These are phyloP conservation scores for Lophius piscatorius DNA, from an alignment of 2,113 vertebrate genomes.

Conservation along the genomic window DNA sequence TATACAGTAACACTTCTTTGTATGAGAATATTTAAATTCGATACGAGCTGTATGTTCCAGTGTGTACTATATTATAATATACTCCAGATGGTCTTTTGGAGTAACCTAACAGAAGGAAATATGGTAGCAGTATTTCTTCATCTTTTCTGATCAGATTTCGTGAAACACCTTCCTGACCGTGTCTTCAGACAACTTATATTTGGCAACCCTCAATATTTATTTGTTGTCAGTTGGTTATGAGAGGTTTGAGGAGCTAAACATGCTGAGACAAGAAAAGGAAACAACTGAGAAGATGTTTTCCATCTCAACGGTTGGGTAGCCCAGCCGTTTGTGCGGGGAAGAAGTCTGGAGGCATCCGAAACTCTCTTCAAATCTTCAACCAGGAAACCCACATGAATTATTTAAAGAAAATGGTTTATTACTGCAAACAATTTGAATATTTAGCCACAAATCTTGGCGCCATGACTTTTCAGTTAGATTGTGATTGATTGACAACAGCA, in stretches of 20 bases:
- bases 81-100: conserved; percentile 47
- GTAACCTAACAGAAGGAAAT: conserved; percentile 11
- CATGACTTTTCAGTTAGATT: no score
- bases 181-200: conserved; percentile 1
- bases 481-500: no score
- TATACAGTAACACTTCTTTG: conserved; percentile 6
- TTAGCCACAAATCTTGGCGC: no score
- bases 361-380: not conserved
- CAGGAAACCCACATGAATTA: no score
- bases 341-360: not conserved
- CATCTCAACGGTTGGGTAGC: conserved; percentile 11
- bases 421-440: no score
- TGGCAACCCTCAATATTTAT: conserved; percentile 1
- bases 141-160: conserved; percentile 11
- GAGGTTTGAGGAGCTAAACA: conserved; percentile 16
- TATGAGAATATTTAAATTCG: not conserved
- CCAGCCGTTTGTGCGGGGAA: not conserved
- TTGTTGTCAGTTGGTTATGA: conserved; percentile 10
- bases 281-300: conserved; percentile 15
- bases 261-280: conserved; percentile 10
- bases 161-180: conserved; percentile 17
- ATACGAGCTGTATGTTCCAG: conserved; percentile 5
- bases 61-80: conserved; percentile 15
- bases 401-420: no score
- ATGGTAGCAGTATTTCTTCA: conserved; percentile 7